Percentiles rank a stretch among this genome's conserved stretches.
Conservation (phyloP, 2,888 invertebrate genomes). For the Hydrotaea diabolus region DNA sequence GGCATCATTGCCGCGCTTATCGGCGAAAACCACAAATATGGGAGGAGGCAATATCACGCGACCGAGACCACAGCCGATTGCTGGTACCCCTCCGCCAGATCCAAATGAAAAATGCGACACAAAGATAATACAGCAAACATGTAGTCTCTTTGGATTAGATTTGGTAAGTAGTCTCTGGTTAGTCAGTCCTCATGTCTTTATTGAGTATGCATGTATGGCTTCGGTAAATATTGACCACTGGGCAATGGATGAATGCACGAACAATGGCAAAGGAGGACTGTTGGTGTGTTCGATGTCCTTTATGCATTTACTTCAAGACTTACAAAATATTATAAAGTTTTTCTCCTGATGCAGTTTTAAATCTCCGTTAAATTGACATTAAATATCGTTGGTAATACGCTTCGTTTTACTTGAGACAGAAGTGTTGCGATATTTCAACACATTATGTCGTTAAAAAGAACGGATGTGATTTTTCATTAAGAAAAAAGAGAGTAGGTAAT, state of each 20-base stretch:
- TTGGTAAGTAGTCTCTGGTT: slow-evolving; percentile 83
- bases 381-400: not conserved
- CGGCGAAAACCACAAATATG: slow-evolving; percentile 79
- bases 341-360: slow-evolving; percentile 14
- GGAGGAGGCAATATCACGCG: slow-evolving; percentile 83
- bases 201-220: not conserved
- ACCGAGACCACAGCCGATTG: slow-evolving; percentile 93
- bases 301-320: not conserved
- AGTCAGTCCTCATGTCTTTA: not conserved
- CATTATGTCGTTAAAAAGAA: too few relatives aligned
- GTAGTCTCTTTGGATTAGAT: slow-evolving; percentile 93
- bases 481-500: too few relatives aligned
- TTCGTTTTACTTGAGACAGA: too few relatives aligned
- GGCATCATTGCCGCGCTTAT: slow-evolving; percentile 74
- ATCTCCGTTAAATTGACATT: slow-evolving; percentile 11
- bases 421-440: too few relatives aligned
- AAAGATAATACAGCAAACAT: slow-evolving; percentile 94
- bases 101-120: slow-evolving; percentile 92
- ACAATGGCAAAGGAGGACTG: not conserved
- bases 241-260: not conserved
- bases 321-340: not conserved
- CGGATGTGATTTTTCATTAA: too few relatives aligned
- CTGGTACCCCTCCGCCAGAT: slow-evolving; percentile 93
- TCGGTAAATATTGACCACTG: slow-evolving; percentile 13
- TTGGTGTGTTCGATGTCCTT: not conserved